Evolutionary conservation across 2,113 vertebrate genomes (phyloP).

Genomic region (Gambusia affinis): DNA sequence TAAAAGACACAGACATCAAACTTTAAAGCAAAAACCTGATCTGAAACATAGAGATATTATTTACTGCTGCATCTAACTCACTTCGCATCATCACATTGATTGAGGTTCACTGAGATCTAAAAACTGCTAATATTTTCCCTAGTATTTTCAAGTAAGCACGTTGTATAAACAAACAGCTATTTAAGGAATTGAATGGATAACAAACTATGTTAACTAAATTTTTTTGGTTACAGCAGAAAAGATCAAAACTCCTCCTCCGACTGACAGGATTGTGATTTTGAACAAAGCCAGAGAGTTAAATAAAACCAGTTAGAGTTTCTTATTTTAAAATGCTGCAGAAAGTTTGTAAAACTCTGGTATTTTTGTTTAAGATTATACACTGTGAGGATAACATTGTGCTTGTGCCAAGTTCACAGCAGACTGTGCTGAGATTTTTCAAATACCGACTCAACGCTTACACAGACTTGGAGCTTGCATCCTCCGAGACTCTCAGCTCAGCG

Average conservation of each 20-base stretch:
- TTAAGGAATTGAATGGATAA: too few relatives aligned
- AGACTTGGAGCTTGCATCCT: conserved; percentile 85
- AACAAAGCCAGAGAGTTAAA: not conserved
- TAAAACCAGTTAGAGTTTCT: not conserved
- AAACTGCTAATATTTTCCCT: not conserved
- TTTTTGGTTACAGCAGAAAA: too few relatives aligned
- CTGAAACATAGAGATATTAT: too few relatives aligned
- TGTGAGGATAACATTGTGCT: too few relatives aligned
- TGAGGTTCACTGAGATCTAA: not conserved
- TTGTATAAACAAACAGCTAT: too few relatives aligned
- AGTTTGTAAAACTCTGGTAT: not conserved
- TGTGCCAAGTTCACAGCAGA: not conserved
- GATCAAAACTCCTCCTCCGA: too few relatives aligned
- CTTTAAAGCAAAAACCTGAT: not conserved
- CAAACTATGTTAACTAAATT: too few relatives aligned
- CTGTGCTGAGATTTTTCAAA: not conserved
- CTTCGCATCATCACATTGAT: too few relatives aligned
- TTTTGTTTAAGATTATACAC: not conserved
- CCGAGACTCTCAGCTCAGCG: conserved; percentile 87
- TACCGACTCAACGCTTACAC: conserved; percentile 82
- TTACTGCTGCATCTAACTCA: too few relatives aligned
- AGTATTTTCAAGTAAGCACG: too few relatives aligned
- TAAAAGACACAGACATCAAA: too few relatives aligned
- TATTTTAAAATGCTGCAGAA: not conserved
- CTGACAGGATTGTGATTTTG: too few relatives aligned